phyloP scores from a whole-genome alignment of 2,797 vertebrate species.

The Artibeus jamaicensis region DNA sequence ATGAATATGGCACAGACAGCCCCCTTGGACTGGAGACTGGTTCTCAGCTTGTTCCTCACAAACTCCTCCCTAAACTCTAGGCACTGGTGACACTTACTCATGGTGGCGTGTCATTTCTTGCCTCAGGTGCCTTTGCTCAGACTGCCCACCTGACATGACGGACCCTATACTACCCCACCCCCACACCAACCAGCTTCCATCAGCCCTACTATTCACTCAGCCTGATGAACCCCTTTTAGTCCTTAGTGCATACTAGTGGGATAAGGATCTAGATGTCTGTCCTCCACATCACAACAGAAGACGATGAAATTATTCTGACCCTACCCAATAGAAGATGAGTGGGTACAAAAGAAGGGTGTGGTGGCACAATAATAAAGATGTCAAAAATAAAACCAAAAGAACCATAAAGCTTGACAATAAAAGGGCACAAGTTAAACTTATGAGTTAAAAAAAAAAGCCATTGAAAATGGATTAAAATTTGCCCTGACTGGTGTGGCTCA shows the following conservation, averaged over 20 bases:
- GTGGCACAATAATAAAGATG: neutral
- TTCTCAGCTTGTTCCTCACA: neutral
- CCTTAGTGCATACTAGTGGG: neutral
- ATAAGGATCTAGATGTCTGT: neutral
- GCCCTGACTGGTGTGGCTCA: too few relatives aligned
- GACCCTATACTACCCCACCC: neutral
- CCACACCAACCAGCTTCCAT: neutral
- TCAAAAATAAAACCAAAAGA: neutral
- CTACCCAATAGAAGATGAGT: neutral
- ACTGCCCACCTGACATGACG: too few relatives aligned
- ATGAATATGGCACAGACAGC: neutral
- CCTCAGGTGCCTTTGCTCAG: neutral
- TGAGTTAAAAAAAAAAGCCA: neutral
- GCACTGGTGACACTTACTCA: neutral
- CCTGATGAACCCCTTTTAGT: neutral
- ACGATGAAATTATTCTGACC: neutral
- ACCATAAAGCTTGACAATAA: neutral
- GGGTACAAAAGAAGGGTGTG: neutral
- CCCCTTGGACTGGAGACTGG: neutral
- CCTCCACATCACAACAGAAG: neutral
- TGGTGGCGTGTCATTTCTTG: neutral
- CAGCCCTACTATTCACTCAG: neutral
- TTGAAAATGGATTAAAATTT: neutral
- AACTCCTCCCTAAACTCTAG: neutral
- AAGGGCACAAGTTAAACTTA: neutral